phyloP scores from a whole-genome alignment of 37 sponge, comb jelly and placozoan species.

The Bolinopsis microptera region DNA sequence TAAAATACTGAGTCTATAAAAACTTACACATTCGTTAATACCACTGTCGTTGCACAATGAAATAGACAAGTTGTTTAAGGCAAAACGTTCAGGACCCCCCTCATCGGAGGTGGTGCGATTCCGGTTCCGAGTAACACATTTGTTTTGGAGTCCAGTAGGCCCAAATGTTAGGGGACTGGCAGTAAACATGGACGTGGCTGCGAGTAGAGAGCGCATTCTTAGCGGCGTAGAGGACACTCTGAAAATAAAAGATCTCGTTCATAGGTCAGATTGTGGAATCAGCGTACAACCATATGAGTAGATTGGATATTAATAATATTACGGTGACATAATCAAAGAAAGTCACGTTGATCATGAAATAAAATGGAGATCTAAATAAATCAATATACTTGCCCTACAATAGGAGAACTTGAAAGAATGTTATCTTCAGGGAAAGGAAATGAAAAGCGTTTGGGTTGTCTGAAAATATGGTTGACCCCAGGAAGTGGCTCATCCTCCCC shows the following conservation, averaged over 20 bases:
- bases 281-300: too few species aligned
- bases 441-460: not conserved
- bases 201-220: not conserved
- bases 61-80: slow-evolving; percentile 21
- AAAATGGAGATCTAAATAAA: too few species aligned
- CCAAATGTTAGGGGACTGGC: not conserved
- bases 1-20: not conserved
- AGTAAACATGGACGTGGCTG: not conserved
- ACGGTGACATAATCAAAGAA: too few species aligned
- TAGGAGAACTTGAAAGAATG: not conserved
- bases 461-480: not conserved
- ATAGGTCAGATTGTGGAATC: too few species aligned
- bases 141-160: not conserved
- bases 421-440: not conserved
- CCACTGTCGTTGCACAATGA: slow-evolving; percentile 38
- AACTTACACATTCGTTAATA: slow-evolving; percentile 51
- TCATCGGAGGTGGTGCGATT: not conserved
- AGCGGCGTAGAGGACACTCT: not conserved
- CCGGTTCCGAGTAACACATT: not conserved
- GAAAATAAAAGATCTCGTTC: too few species aligned
- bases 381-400: not conserved
- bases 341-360: too few species aligned
- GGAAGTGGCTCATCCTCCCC: not conserved
- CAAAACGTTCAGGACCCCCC: not conserved
- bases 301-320: too few species aligned